Evolutionary conservation across 2,888 invertebrate species (phyloP).

Genomic region (Diarsia rubi): DNA sequence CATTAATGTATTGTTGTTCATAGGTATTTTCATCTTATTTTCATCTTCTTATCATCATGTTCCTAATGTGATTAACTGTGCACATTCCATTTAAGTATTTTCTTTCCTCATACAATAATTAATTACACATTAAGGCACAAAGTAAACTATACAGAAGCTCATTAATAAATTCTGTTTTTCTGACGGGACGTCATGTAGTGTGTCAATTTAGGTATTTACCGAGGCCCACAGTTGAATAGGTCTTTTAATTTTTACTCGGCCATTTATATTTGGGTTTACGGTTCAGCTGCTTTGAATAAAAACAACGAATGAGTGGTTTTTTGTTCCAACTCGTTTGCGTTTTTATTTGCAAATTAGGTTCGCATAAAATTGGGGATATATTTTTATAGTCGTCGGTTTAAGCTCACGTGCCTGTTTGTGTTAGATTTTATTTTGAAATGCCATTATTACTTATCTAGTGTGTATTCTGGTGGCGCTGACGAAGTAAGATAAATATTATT

Average conservation of each 20-base stretch:
- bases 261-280: constrained; percentile 58
- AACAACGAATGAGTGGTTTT: constrained; percentile 59
- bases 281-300: constrained; percentile 61
- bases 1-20: neutral
- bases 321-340: constrained; percentile 54
- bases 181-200: constrained; percentile 7
- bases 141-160: constrained; percentile 6
- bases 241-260: constrained; percentile 47
- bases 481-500: neutral
- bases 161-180: constrained; percentile 9
- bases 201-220: constrained; percentile 54
- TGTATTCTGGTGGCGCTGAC: neutral
- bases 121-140: neutral
- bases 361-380: constrained; percentile 43
- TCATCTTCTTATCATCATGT: neutral
- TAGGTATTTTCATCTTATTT: neutral
- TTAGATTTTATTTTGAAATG: constrained; percentile 24
- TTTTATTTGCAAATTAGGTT: constrained; percentile 63
- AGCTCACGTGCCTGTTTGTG: constrained; percentile 22
- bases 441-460: neutral
- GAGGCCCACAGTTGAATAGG: constrained; percentile 47
- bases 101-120: neutral
- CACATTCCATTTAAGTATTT: neutral
- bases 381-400: constrained; percentile 37
- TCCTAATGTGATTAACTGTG: neutral